phyloP scores from a whole-genome alignment of 2,797 vertebrate species.

The Acridotheres tristis region DNA sequence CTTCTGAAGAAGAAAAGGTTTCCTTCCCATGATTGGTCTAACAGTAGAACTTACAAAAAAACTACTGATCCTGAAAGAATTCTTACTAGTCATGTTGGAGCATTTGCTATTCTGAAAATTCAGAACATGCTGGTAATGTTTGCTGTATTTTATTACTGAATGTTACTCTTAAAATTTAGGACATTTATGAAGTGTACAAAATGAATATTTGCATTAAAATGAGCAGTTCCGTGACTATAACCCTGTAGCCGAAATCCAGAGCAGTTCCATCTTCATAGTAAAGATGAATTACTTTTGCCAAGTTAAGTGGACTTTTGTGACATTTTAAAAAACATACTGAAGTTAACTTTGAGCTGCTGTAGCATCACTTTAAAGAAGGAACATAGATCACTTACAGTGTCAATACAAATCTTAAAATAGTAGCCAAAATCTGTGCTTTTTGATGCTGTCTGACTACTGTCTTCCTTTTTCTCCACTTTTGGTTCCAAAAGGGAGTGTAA shows the following conservation, averaged over 20 bases:
- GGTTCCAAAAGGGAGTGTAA: constrained; percentile 49
- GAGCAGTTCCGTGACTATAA: not conserved
- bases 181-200: not conserved
- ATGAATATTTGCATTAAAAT: not conserved
- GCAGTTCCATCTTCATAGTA: not conserved
- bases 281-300: not conserved
- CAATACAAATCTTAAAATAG: constrained; percentile 66
- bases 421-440: constrained; percentile 66
- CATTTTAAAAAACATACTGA: not conserved
- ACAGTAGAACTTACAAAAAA: not conserved
- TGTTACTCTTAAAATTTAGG: not conserved
- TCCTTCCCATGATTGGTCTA: not conserved
- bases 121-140: not conserved
- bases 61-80: not conserved
- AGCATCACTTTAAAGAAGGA: constrained; percentile 34
- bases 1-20: not conserved
- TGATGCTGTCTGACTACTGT: constrained; percentile 60
- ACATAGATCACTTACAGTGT: constrained; percentile 59
- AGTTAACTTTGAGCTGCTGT: constrained; percentile 55
- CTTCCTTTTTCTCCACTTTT: constrained; percentile 56
- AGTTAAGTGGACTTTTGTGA: constrained; percentile 40
- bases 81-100: not conserved
- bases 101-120: not conserved
- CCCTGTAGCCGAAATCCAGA: not conserved
- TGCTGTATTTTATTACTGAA: not conserved